Percentiles rank a stretch among this genome's conserved stretches.
Evolutionary conservation across 2,113 vertebrate species (phyloP).

Genomic region (Oreotrochilus melanogaster): DNA sequence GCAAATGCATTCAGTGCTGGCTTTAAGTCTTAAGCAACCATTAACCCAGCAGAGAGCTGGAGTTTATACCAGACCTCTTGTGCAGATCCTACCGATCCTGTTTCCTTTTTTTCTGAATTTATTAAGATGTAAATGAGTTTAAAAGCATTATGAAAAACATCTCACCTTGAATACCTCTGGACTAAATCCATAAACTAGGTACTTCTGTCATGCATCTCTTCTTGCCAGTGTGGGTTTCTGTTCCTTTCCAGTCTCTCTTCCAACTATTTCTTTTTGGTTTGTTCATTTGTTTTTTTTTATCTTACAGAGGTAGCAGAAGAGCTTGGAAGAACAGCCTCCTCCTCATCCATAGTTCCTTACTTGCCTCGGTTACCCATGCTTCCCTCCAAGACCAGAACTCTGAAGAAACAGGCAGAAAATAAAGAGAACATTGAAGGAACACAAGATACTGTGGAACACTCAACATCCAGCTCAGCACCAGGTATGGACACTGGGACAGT

Average conservation of each 20-base stretch:
- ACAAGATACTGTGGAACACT: slow-evolving; percentile 80
- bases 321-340: slow-evolving; percentile 90
- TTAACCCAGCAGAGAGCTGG: background rate
- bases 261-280: background rate
- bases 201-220: background rate
- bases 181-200: background rate
- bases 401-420: slow-evolving; percentile 94
- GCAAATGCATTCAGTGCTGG: background rate
- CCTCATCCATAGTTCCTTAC: slow-evolving; percentile 84
- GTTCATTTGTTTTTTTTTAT: background rate
- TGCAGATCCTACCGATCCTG: background rate
- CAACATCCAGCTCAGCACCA: slow-evolving; percentile 79
- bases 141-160: background rate
- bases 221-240: background rate
- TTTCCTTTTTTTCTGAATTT: background rate
- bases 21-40: background rate
- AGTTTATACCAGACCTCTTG: rapidly evolving
- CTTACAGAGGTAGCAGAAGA: slow-evolving; percentile 94
- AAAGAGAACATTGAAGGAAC: slow-evolving; percentile 96
- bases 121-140: background rate
- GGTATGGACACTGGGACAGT: slow-evolving; percentile 45
- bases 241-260: background rate
- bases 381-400: slow-evolving; percentile 91
- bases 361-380: slow-evolving; percentile 89
- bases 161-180: background rate